These are phyloP conservation scores for Nymphalis urticae DNA, from an alignment of 2,888 invertebrate species.

Conservation along the genomic window DNA sequence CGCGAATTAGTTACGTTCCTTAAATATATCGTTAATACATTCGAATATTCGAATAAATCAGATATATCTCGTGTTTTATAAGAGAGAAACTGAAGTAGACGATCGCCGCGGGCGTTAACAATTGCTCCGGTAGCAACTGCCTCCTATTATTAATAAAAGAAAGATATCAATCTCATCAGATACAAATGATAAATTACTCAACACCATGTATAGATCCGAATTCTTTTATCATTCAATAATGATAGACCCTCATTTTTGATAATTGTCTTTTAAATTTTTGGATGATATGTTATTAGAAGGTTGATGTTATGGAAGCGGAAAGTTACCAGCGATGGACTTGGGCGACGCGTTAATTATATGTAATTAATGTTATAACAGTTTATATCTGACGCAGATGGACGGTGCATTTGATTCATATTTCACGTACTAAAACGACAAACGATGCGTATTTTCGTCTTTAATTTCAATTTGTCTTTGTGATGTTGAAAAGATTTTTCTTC, in stretches of 20 bases:
- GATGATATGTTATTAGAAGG: conserved; percentile 57
- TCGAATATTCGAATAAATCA: conserved; percentile 6
- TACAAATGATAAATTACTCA: conserved; percentile 46
- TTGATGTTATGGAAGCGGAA: conserved; percentile 42
- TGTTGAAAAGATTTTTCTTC: too few relatives aligned
- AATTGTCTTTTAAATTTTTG: conserved; percentile 51
- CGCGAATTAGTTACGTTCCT: conserved; percentile 12
- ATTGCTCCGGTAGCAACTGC: conserved; percentile 61
- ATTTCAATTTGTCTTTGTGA: too few relatives aligned
- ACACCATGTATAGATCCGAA: conserved; percentile 34
- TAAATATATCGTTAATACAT: neutral
- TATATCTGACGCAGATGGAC: neutral
- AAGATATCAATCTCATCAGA: conserved; percentile 45
- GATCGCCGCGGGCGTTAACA: conserved; percentile 58
- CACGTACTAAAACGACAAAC: too few relatives aligned
- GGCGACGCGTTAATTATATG: conserved; percentile 13
- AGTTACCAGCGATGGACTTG: conserved; percentile 6
- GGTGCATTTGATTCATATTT: neutral
- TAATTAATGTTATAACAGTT: conserved; percentile 19
- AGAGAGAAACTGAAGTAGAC: neutral
- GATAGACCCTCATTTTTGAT: conserved; percentile 47
- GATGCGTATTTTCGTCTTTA: too few relatives aligned
- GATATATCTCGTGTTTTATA: neutral
- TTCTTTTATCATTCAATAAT: conserved; percentile 38
- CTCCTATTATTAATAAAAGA: conserved; percentile 47